Evolutionary conservation across 2,797 vertebrate species (phyloP), one percentile per base, ranked within the genome.

Genomic region (Ctenopoma kingsleyae): DNA sequence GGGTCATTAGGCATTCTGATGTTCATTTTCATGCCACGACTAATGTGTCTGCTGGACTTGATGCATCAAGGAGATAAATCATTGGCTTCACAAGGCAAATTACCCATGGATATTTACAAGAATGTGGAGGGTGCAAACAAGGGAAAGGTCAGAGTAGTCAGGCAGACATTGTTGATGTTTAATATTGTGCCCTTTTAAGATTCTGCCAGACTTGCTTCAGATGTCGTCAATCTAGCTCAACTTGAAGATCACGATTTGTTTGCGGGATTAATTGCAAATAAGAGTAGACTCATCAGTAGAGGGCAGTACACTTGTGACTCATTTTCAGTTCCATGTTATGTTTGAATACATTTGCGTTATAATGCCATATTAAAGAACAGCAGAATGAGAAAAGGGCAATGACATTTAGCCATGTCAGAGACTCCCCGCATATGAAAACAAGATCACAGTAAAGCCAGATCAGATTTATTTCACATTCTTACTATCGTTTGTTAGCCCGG

Each of bases 141-240:
- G 59, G 55, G 65, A 92, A 91, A 91, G 90, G 90, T 92, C 90
- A 92, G 67, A 80, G 77, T 57, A 80, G 83, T 78, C 81, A 60
- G 82, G 27, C 76, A 43, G 79, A 61, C 62, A 57, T 67, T 64
- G 69, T 80, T 80, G 87, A 85, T 88, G 84, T 89, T 90, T 89
- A 83, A 91, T 87, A 85, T 67, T 78, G 44, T 86, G 91, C 83
- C 86, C 90, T 91, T 90, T 89, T 69, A 51, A 32, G 73, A 79
- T 69, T 72, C 66, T 72, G 68, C 67, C 72, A 74, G 76, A 72
- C 74, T 69, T 55, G 20, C 38, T 78, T 82, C 80, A 70, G 74
- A 81, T 81, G 82, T 84, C 65, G 85, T 89, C 76, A 85, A 71
- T 87, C 70, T 67, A 16, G 54, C 35, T n/a, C 7, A 70, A 64